Conservation (phyloP, 2,797 vertebrate genomes). For the Lutjanus campechanus region DNA sequence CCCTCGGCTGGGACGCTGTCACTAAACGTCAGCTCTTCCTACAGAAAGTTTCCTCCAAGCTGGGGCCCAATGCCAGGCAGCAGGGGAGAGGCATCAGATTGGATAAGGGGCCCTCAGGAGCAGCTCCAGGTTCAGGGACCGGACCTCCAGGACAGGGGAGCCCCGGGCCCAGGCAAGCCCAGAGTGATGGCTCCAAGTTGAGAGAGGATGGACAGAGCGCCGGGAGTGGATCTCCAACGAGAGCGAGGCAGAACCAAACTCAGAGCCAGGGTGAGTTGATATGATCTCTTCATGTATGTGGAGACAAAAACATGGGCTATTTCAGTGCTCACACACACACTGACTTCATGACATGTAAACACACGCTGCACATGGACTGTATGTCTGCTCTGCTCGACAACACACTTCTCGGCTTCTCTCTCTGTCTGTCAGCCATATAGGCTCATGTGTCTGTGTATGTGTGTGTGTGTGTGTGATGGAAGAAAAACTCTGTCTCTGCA, state of each 20-base stretch:
- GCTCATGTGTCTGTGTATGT: slow-evolving; percentile 1
- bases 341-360: slow-evolving; percentile 1
- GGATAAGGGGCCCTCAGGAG: slow-evolving; percentile 47
- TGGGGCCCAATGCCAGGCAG: slow-evolving; percentile 64
- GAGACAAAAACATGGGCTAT: slow-evolving; percentile 10
- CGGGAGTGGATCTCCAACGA: slow-evolving; percentile 58
- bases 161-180: slow-evolving; percentile 45
- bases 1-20: slow-evolving; percentile 76
- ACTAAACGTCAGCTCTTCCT: slow-evolving; percentile 80
- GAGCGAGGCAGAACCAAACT: slow-evolving; percentile 52
- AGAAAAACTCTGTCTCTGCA: slow-evolving; percentile 31
- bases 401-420: neutral
- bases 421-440: neutral
- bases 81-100: slow-evolving; percentile 43
- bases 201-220: slow-evolving; percentile 47
- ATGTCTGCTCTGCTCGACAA: neutral
- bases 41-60: slow-evolving; percentile 83
- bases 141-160: slow-evolving; percentile 57
- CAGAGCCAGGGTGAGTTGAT: slow-evolving; percentile 72
- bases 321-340: neutral
- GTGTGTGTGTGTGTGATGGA: slow-evolving; percentile 7
- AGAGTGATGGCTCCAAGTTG: slow-evolving; percentile 31
- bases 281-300: neutral
- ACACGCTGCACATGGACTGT: slow-evolving; percentile 10
- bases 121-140: slow-evolving; percentile 39